A percentile compares a stretch with the other conserved stretches of the same genome.
Evolutionary conservation across 2,797 vertebrate genomes (phyloP).

Genomic region (Chaetophractus vellerosus): DNA sequence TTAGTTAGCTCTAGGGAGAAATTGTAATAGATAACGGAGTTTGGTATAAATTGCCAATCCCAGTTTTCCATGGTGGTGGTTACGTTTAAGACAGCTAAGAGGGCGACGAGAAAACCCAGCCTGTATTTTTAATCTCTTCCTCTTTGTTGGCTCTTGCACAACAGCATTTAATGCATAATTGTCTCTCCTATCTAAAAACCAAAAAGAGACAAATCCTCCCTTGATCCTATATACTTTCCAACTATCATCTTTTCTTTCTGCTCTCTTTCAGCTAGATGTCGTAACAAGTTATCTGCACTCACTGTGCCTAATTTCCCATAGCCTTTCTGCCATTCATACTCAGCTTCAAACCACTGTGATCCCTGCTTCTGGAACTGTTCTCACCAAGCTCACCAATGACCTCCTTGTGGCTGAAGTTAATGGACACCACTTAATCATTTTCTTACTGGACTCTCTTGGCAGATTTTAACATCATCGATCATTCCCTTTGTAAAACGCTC

Average conservation of each 20-base stretch:
- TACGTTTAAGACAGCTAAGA: no score
- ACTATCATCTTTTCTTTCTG: fast-evolving
- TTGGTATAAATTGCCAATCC: no score
- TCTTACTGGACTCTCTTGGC: neutral
- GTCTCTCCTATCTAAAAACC: neutral
- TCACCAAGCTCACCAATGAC: neutral
- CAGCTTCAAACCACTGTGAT: fast-evolving
- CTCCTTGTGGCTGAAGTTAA: neutral
- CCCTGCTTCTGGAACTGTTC: neutral
- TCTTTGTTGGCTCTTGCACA: neutral
- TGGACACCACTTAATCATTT: neutral
- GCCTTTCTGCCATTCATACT: neutral
- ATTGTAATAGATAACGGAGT: no score
- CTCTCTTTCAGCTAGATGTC: neutral
- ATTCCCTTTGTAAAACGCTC: neutral
- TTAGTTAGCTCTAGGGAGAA: no score
- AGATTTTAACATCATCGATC: neutral
- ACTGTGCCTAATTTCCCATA: neutral
- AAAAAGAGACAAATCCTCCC: neutral
- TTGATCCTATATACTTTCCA: neutral
- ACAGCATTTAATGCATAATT: neutral
- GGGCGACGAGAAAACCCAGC: no score
- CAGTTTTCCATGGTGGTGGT: no score
- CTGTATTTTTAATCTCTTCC: neutral
- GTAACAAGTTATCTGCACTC: neutral